Evolutionary conservation across 2,888 invertebrate genomes (phyloP).

Genomic region (Tanytarsus gracilentus): DNA sequence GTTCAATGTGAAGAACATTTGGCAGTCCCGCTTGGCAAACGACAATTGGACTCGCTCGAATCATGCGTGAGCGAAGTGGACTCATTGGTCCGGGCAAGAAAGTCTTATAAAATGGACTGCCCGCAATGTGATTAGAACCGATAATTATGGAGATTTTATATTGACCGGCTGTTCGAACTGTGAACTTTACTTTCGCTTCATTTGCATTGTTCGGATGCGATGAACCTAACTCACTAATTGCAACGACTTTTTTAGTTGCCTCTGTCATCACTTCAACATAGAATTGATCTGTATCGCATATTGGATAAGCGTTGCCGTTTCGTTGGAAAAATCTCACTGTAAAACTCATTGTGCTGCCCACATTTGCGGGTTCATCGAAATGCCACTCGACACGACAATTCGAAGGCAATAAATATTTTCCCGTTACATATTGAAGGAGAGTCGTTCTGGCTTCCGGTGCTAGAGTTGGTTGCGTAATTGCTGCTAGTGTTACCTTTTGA

Average conservation of each 20-base stretch:
- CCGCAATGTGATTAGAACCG: conserved; percentile 68
- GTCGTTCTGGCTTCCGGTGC: conserved; percentile 91
- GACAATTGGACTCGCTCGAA: conserved; percentile 73
- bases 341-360: conserved; percentile 88
- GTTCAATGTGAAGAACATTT: conserved; percentile 73
- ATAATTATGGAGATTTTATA: conserved; percentile 81
- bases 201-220: conserved; percentile 79
- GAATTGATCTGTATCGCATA: conserved; percentile 86
- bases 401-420: conserved; percentile 79
- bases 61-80: conserved; percentile 64
- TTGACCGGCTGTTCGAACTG: conserved; percentile 81
- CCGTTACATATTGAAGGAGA: conserved; percentile 86
- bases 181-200: conserved; percentile 82
- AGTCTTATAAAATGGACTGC: conserved; percentile 75
- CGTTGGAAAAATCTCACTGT: conserved; percentile 83
- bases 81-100: conserved; percentile 78
- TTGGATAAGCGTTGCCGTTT: conserved; percentile 88
- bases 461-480: conserved; percentile 82
- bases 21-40: conserved; percentile 70
- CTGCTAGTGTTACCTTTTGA: conserved; percentile 70
- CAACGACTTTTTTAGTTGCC: conserved; percentile 72
- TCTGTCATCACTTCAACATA: conserved; percentile 79
- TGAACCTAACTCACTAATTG: conserved; percentile 80
- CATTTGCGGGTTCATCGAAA: conserved; percentile 82
- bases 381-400: conserved; percentile 77